phyloP scores from a whole-genome alignment of 1,140 invertebrate species.

The Nephila pilipes region DNA sequence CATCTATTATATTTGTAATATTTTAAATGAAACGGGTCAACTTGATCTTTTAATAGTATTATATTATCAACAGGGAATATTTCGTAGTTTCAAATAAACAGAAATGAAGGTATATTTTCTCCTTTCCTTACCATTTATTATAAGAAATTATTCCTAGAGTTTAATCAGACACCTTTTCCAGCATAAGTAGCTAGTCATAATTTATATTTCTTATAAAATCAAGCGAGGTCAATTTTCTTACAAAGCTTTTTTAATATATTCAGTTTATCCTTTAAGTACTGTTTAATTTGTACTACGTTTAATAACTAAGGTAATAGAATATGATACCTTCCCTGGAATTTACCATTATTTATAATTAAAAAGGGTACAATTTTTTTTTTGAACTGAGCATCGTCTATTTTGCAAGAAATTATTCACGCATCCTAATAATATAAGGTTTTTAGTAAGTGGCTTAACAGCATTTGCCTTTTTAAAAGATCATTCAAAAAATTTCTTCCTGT shows the following conservation, averaged over 20 bases:
- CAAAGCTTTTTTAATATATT: background rate
- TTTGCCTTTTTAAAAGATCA: conserved; percentile 26
- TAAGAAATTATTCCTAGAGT: no score
- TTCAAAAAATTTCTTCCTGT: conserved; percentile 19
- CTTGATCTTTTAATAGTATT: no score
- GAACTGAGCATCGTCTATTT: background rate
- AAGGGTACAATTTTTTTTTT: background rate
- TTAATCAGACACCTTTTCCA: no score
- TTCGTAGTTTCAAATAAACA: no score
- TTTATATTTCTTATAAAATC: no score
- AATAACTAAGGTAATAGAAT: background rate
- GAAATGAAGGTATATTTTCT: no score
- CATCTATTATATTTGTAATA: no score
- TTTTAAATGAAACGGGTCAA: no score
- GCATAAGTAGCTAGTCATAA: no score
- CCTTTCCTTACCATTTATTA: no score
- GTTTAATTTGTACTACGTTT: background rate
- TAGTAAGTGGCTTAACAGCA: conserved; percentile 30
- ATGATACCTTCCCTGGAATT: background rate
- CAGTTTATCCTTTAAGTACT: background rate
- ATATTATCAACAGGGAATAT: no score
- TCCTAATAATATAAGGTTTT: conserved; percentile 38
- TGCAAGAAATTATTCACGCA: background rate
- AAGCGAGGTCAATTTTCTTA: no score
- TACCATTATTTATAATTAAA: conserved; percentile 15